Evolutionary conservation across 2,113 vertebrate species (phyloP).

Genomic region (Vireo altiloquus): DNA sequence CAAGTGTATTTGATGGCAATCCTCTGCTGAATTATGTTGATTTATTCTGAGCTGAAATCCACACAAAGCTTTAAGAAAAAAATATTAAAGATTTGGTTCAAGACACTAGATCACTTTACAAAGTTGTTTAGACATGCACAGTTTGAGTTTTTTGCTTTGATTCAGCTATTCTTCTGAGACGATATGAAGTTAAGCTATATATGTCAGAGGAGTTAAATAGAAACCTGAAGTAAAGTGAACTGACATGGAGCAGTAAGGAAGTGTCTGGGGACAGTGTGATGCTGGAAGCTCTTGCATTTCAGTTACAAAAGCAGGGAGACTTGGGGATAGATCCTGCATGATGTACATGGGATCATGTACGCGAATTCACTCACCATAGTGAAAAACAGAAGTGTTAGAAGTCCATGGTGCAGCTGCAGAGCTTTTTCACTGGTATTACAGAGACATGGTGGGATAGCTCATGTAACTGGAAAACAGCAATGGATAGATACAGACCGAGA

Average conservation of each 20-base stretch:
- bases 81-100: background rate
- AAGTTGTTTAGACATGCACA: background rate
- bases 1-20: background rate
- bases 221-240: background rate
- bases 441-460: background rate
- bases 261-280: background rate
- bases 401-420: background rate
- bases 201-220: background rate
- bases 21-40: background rate
- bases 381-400: background rate
- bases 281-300: background rate
- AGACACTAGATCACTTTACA: background rate
- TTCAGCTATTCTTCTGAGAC: background rate
- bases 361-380: accelerated
- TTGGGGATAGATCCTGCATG: accelerated
- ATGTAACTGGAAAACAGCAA: background rate
- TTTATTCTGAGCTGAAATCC: background rate
- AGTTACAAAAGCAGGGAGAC: background rate
- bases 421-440: background rate
- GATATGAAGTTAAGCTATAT: background rate
- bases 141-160: background rate
- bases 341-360: accelerated
- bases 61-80: background rate
- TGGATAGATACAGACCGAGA: background rate
- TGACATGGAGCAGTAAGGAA: background rate